These are phyloP conservation scores for Thryonomys swinderianus DNA, from an alignment of 2,113 vertebrate species.

Conservation along the genomic window DNA sequence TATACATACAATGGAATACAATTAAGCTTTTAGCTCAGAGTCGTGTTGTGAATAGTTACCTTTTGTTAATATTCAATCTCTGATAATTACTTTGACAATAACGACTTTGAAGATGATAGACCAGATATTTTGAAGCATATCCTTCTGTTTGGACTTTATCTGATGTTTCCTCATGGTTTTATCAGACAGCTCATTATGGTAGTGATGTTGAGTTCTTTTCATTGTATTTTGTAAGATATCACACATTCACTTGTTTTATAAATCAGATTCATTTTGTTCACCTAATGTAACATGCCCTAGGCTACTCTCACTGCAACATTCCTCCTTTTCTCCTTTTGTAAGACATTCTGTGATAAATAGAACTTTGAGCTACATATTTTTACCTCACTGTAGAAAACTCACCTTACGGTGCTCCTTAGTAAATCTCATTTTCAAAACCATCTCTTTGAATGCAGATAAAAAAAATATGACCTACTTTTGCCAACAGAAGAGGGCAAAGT, in stretches of 20 bases:
- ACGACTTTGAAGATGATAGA: not conserved
- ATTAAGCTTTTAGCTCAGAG: not conserved
- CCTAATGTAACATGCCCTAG: not conserved
- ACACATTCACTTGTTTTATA: not conserved
- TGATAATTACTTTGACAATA: not conserved
- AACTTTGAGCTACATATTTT: not conserved
- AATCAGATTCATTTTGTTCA: not conserved
- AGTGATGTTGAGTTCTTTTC: not conserved
- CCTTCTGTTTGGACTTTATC: not conserved
- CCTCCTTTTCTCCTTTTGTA: not conserved
- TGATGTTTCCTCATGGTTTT: not conserved
- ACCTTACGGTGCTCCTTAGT: not conserved
- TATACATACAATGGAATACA: not conserved
- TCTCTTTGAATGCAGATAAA: not conserved
- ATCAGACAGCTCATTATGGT: not conserved
- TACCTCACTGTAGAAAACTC: not conserved
- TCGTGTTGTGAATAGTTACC: not conserved
- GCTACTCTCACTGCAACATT: not conserved
- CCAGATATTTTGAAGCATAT: not conserved
- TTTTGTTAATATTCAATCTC: not conserved
- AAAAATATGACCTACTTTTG: not conserved
- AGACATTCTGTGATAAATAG: not conserved
- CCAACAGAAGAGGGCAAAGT: not conserved
- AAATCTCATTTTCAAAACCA: not conserved
- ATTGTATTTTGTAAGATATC: not conserved